Evolutionary conservation across 1,140 invertebrate genomes (phyloP).

Genomic region (Teleogryllus occipitalis): DNA sequence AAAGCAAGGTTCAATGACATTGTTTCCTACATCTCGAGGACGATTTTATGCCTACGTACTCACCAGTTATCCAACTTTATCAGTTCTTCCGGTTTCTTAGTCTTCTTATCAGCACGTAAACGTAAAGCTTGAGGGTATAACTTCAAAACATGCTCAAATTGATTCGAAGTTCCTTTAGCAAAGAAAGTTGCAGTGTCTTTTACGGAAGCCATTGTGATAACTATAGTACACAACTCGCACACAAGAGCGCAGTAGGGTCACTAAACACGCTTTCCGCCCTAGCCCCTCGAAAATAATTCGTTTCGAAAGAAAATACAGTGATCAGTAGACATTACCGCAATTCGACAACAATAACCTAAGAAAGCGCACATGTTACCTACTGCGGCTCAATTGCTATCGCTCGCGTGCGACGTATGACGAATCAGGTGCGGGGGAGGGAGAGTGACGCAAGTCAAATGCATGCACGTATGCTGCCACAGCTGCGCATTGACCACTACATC

Average conservation of each 20-base stretch:
- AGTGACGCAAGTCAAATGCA: no score
- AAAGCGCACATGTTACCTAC: no score
- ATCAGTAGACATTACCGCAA: no score
- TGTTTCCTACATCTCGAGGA: constrained; percentile 24
- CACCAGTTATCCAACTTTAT: constrained; percentile 90
- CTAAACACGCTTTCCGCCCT: no score
- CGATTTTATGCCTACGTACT: constrained; percentile 40
- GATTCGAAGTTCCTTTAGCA: constrained; percentile 71
- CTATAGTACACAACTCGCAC: constrained; percentile 34
- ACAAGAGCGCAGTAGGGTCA: constrained; percentile 18
- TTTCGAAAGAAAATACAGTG: no score
- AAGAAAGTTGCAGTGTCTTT: constrained; percentile 86
- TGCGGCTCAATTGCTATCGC: no score
- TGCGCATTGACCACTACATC: no score
- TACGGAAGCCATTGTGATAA: constrained; percentile 70
- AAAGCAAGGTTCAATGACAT: constrained; percentile 42
- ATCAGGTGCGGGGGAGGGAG: no score
- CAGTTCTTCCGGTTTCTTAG: constrained; percentile 85
- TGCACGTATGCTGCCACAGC: no score
- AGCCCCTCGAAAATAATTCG: no score
- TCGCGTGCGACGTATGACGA: no score
- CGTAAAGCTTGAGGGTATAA: constrained; percentile 79
- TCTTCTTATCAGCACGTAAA: constrained; percentile 77
- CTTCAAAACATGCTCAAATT: constrained; percentile 80
- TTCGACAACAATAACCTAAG: no score